Conservation (phyloP, 2,113 vertebrate species). For the Oreochromis niloticus region DNA sequence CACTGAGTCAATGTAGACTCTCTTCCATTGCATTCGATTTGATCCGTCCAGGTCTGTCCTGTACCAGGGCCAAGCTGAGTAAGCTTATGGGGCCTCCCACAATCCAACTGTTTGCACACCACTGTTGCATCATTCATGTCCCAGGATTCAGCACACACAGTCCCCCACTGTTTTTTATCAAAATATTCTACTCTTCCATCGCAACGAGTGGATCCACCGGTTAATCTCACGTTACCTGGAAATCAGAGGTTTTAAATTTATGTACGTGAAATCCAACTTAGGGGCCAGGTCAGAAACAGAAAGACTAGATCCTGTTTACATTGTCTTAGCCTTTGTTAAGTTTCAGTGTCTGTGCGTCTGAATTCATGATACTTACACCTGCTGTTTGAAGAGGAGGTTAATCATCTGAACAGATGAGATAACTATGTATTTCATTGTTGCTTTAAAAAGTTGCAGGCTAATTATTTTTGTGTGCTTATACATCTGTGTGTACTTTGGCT, state of each 20-base stretch:
- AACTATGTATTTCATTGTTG: background rate
- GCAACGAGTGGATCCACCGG: slow-evolving; percentile 23
- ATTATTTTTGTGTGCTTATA: background rate
- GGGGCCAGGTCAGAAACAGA: background rate
- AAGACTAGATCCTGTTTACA: background rate
- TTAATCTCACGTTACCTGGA: slow-evolving; percentile 52
- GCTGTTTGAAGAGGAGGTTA: background rate
- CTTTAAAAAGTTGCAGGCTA: background rate
- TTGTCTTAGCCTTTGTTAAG: background rate
- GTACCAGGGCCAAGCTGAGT: slow-evolving; percentile 14
- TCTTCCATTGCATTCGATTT: slow-evolving; percentile 41
- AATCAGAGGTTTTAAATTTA: background rate
- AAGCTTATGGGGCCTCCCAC: slow-evolving; percentile 28
- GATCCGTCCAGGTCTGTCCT: background rate
- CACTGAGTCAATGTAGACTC: slow-evolving; percentile 48
- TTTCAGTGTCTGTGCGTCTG: background rate
- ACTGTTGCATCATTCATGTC: slow-evolving; percentile 40
- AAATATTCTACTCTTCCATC: slow-evolving; percentile 52
- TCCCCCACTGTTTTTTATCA: slow-evolving; percentile 46
- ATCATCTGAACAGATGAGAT: background rate
- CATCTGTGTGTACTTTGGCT: background rate
- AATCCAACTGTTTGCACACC: slow-evolving; percentile 47
- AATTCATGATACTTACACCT: background rate
- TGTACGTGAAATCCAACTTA: background rate
- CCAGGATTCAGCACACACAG: slow-evolving; percentile 56